Evolutionary conservation across 1,140 invertebrate species (phyloP).

Genomic region (Matsumurasca onukii): DNA sequence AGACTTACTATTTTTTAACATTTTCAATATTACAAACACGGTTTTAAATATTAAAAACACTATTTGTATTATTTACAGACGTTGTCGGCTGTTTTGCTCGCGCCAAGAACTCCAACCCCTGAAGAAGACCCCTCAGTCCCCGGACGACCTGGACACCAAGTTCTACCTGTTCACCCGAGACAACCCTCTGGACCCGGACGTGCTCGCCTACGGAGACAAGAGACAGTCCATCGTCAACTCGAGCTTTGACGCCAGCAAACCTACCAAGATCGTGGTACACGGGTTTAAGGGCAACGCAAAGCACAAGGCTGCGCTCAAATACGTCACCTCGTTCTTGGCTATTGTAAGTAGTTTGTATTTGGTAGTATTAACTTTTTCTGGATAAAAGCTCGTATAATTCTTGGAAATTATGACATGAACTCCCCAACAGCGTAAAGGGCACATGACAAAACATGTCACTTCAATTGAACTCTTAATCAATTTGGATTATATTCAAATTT

Average conservation of each 20-base stretch:
- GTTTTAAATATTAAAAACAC: background rate
- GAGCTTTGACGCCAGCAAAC: constrained; percentile 47
- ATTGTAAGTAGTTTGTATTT: constrained; percentile 47
- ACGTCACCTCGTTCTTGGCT: constrained; percentile 48
- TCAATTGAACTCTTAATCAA: too few species aligned
- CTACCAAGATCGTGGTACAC: constrained; percentile 56
- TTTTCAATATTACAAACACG: too few species aligned
- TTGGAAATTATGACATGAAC: too few species aligned
- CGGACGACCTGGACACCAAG: constrained; percentile 51
- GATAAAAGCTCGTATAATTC: too few species aligned
- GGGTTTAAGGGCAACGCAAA: constrained; percentile 60
- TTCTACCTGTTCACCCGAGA: constrained; percentile 50
- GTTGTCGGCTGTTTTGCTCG: constrained; percentile 52
- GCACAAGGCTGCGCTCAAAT: constrained; percentile 47
- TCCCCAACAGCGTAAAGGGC: too few species aligned
- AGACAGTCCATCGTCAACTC: constrained; percentile 47
- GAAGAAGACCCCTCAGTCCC: constrained; percentile 52
- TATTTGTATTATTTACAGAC: constrained; percentile 43
- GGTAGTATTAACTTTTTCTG: too few species aligned
- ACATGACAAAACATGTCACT: too few species aligned
- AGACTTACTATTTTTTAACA: too few species aligned
- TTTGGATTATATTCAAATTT: too few species aligned
- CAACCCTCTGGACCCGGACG: background rate
- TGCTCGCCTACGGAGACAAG: constrained; percentile 28
- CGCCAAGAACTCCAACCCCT: constrained; percentile 45